Evolutionary conservation across 2,113 vertebrate genomes (phyloP).

Genomic region (Spea bombifrons): DNA sequence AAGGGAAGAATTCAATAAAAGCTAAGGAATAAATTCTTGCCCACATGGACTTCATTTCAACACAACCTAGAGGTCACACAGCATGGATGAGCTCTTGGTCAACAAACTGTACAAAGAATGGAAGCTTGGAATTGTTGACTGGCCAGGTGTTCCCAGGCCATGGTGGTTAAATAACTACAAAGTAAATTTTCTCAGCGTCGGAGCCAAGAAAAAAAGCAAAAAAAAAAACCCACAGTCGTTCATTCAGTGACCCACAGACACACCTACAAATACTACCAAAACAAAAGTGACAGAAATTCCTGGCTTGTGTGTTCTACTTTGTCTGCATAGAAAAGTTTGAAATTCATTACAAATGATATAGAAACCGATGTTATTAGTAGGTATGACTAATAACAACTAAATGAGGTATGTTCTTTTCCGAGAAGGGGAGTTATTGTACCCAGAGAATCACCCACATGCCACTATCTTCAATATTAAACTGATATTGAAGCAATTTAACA

Average conservation of each 20-base stretch:
- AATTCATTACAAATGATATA: neutral
- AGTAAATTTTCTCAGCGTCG: neutral
- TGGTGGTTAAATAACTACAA: neutral
- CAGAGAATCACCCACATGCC: neutral
- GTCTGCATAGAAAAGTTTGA: neutral
- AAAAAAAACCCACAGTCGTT: neutral
- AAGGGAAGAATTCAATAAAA: no score
- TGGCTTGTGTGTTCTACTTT: constrained; percentile 1
- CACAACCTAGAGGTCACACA: neutral
- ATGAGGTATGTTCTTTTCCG: neutral
- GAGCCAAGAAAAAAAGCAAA: neutral
- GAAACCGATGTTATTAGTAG: neutral
- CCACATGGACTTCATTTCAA: neutral
- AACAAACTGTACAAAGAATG: neutral
- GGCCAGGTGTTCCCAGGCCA: constrained; percentile 8
- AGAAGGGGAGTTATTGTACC: neutral
- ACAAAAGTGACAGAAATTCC: neutral
- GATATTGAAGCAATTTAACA: no score
- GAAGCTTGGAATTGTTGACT: constrained; percentile 3
- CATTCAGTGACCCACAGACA: neutral
- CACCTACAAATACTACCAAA: constrained; percentile 3
- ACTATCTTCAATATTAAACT: no score
- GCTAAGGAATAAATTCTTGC: neutral
- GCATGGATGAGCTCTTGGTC: neutral
- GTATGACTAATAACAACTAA: neutral